Evolutionary conservation across 1,140 invertebrate genomes (phyloP), one percentile per base, ranked within the genome.

Genomic region (Teleogryllus occipitalis): DNA sequence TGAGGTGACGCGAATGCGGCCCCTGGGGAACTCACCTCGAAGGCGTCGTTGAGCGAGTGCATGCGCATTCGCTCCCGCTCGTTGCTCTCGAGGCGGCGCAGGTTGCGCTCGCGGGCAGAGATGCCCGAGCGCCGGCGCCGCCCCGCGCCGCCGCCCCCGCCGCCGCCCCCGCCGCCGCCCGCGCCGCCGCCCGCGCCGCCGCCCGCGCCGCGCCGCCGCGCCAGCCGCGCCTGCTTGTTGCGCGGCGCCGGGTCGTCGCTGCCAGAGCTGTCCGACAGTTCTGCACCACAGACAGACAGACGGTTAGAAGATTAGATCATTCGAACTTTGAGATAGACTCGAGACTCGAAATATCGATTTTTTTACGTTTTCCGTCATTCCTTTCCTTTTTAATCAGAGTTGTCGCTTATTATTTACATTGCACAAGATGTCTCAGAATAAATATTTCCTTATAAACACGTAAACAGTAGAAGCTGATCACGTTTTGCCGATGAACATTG

Each of bases 41-140:
- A 97, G 8, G 96, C 96, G 84, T 96, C 94, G 84, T 97, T 97
- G 75, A 97, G 88, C 73, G 93, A 94, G 86, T 97, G 96, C 96
- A 97, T 97, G 81, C 96, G 89, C 91, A 96, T 95, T 80, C 96
- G 88, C 87, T 97, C 96, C 79, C 96, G 88, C 86, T 97, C 95
- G 85, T 97, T 97, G 86, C 94, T 96, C 86, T 97, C 96, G 80
- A 97, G 88, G 82, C 96, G 88, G 80, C 95, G 88, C 76, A 96
- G 88, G 84, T 96, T 96, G 83, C 93, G 89, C 84, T 97, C 96
- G 80, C 94, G 86, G 1, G 94, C 93, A 80, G 90, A 93, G 72
- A 93, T 88, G 5, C 90, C 89, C 48, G 86, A 85, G 82, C 89
- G 87, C 49, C 90, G 85, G 78, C 90, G 86, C 22, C 90, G 84